Conservation (phyloP, 2,888 invertebrate genomes). For the Epinotia nisella region DNA sequence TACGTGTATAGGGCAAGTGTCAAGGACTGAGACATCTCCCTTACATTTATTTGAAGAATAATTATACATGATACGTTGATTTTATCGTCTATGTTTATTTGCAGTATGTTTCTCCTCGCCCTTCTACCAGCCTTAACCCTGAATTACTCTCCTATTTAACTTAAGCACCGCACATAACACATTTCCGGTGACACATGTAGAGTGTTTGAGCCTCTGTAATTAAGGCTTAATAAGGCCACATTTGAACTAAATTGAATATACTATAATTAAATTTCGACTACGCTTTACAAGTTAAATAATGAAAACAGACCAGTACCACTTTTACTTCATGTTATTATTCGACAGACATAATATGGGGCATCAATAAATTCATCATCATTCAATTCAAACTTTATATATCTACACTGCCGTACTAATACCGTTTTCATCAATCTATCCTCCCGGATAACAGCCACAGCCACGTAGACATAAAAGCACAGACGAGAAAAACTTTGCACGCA, state of each 20-base stretch:
- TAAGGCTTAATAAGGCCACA: slow-evolving; percentile 40
- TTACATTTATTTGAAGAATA: no score
- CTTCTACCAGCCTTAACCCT: slow-evolving; percentile 22
- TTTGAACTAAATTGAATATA: slow-evolving; percentile 26
- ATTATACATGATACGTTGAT: neutral
- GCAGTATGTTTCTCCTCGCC: slow-evolving; percentile 3
- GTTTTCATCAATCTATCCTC: slow-evolving; percentile 12
- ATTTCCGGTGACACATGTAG: slow-evolving; percentile 43
- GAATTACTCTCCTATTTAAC: slow-evolving; percentile 42
- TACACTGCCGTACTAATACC: no score
- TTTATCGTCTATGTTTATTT: neutral
- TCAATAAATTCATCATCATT: neutral
- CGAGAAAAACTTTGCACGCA: slow-evolving; percentile 56
- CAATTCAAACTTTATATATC: neutral
- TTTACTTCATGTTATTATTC: no score
- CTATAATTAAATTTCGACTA: slow-evolving; percentile 20
- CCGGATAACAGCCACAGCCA: slow-evolving; percentile 51
- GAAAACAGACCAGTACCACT: neutral
- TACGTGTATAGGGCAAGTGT: no score
- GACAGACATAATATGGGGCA: no score
- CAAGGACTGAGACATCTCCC: no score
- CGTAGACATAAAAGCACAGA: slow-evolving; percentile 51
- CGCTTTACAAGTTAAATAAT: slow-evolving; percentile 37
- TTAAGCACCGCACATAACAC: slow-evolving; percentile 41
- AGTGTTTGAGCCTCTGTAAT: slow-evolving; percentile 35